Evolutionary conservation across 2,888 invertebrate genomes (phyloP), one percentile per base, ranked within the genome.

Genomic region (Diploptera punctata): DNA sequence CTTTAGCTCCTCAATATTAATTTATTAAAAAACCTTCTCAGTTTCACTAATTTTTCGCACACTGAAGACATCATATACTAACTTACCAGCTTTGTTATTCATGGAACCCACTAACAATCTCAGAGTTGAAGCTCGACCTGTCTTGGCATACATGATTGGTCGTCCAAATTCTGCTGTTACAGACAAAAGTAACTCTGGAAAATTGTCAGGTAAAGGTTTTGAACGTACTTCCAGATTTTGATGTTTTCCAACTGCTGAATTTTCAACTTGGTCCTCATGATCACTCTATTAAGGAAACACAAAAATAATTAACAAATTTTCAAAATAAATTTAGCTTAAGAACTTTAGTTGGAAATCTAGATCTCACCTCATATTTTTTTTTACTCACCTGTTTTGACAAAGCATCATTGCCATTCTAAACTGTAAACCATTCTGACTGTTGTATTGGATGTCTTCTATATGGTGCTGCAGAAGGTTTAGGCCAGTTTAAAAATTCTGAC

Each of bases 91-190:
- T 33, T 74, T 71, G 54, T 68, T 71, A 21, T 49, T 33, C 24
- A 67, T 65, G 21, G 67, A 26, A 9, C 71, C 76, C 24, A 76
- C 74, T 38, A 76, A 33, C 57, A 76, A 67, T 52, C 65, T 47
- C 16, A 76, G 67, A 47, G 73, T 73, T 16, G 76, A 76, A 3
- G 76, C 77, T 54, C 67, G 68, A 54, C 72, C 70, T 16, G 77
- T 74, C 71, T 77, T 77, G 54, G 80, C 78, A 76, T 82, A 83
- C 73, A 82, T 77, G 10, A 79, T 79, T 1, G 81, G 79, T 3
- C 79, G 80, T 7, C 80, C 81, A 49, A 80, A 81, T 18, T 78
- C 75, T 31, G 75, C 62, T 44, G 76, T 75, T 49, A 77, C 76
- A 44, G 69, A 73, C 38, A 77, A 72, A 16, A 82, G 76, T 47